A percentile compares a stretch with the other conserved stretches of the same genome.
phyloP scores from a whole-genome alignment of 30 jellyfish, hydroid and myxozoan species.

The Calvadosia cruxmelitensis region DNA sequence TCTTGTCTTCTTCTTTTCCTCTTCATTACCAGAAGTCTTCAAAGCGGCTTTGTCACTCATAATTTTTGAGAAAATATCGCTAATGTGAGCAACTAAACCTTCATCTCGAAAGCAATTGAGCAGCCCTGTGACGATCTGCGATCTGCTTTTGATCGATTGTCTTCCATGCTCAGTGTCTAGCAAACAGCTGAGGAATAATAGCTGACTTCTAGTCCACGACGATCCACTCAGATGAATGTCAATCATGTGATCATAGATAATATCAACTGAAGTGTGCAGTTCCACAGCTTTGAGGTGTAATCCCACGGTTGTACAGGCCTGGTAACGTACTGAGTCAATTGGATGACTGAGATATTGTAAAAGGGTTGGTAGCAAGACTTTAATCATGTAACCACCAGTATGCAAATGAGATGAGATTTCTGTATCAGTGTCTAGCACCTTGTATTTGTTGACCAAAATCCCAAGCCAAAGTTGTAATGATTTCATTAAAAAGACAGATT shows the following conservation, averaged over 20 bases:
- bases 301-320: not conserved
- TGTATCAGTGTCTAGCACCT: not conserved
- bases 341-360: not conserved
- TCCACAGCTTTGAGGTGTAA: not conserved
- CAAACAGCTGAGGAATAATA: not conserved
- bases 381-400: not conserved
- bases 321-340: not conserved
- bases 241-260: not conserved
- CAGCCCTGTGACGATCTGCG: too few relatives aligned
- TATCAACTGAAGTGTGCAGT: not conserved
- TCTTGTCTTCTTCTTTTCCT: too few relatives aligned
- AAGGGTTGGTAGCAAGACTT: not conserved
- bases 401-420: not conserved
- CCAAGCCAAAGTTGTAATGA: not conserved
- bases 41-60: too few relatives aligned
- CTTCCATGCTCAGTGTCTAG: too few relatives aligned
- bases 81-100: too few relatives aligned
- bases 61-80: too few relatives aligned
- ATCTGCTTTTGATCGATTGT: too few relatives aligned
- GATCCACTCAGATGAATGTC: not conserved
- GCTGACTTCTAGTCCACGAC: not conserved
- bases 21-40: too few relatives aligned
- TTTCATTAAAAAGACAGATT: not conserved
- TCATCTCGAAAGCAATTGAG: too few relatives aligned
- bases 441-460: too few relatives aligned